Evolutionary conservation across 2,888 invertebrate species (phyloP).

Genomic region (Drosophila maculinotata): DNA sequence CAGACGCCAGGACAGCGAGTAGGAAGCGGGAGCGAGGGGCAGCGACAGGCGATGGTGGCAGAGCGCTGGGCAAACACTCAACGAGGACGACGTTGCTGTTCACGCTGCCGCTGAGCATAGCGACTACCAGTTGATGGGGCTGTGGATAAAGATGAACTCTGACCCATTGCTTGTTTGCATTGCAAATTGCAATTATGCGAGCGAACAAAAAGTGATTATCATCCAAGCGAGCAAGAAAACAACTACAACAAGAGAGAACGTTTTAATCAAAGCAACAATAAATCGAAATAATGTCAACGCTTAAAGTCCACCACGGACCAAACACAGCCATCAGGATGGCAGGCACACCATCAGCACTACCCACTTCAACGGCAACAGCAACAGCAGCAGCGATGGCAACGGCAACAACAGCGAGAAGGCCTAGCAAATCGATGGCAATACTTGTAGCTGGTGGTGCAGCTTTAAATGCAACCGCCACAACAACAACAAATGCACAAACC

Average conservation of each 20-base stretch:
- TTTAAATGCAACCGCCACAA: conserved; percentile 41
- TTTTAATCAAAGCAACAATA: conserved; percentile 48
- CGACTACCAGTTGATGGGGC: conserved; percentile 42
- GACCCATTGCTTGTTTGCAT: conserved; percentile 58
- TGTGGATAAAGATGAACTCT: conserved; percentile 36
- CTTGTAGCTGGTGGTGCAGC: conserved; percentile 61
- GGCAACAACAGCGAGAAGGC: conserved; percentile 41
- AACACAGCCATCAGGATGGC: conserved; percentile 29
- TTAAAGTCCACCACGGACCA: conserved; percentile 32
- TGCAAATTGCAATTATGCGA: conserved; percentile 72
- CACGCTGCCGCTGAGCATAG: conserved; percentile 28
- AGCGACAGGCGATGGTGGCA: conserved; percentile 37
- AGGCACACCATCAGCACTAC: conserved; percentile 20
- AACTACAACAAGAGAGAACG: conserved; percentile 19
- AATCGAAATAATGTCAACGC: conserved; percentile 59
- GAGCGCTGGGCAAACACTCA: conserved; percentile 50
- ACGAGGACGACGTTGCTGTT: conserved; percentile 27
- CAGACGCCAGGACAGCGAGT: conserved; percentile 9
- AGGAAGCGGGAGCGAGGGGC: background rate
- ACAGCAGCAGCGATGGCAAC: conserved; percentile 32
- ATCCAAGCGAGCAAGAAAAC: conserved; percentile 23
- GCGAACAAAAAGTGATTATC: conserved; percentile 43
- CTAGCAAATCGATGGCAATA: conserved; percentile 67
- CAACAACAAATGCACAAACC: conserved; percentile 39
- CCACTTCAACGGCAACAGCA: conserved; percentile 29